Conservation (phyloP, 2,888 invertebrate genomes). For the Chloroclystis v-ata region DNA sequence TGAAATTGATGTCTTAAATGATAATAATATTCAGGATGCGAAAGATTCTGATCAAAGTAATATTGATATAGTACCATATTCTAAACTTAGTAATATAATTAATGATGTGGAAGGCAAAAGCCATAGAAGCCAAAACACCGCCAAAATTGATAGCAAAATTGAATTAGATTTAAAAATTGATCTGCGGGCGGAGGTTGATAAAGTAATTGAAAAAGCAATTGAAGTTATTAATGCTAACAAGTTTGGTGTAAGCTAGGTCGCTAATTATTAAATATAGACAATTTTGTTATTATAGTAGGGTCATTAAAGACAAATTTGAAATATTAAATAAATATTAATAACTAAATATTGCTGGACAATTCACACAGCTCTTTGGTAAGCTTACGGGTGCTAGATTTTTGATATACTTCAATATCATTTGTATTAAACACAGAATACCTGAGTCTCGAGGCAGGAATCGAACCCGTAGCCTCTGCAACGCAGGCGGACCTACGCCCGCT, state of each 20-base stretch:
- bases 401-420: no score
- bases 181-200: constrained; percentile 27
- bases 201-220: constrained; percentile 33
- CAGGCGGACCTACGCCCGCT: no score
- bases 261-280: background rate
- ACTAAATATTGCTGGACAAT: no score
- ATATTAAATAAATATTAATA: no score
- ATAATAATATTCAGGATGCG: background rate
- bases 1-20: background rate
- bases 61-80: background rate
- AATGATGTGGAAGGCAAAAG: background rate
- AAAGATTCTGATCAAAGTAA: background rate
- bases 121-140: constrained; percentile 3
- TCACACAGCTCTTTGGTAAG: no score
- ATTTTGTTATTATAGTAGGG: no score
- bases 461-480: no score
- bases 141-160: constrained; percentile 9
- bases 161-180: constrained; percentile 18
- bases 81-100: background rate
- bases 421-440: no score
- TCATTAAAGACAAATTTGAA: no score
- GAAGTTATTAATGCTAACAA: constrained; percentile 31
- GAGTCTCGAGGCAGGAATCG: no score
- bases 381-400: no score
- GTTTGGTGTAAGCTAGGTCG: constrained; percentile 9